phyloP scores from a whole-genome alignment of 2,113 vertebrate genomes.

The Grammomys dolichurus region DNA sequence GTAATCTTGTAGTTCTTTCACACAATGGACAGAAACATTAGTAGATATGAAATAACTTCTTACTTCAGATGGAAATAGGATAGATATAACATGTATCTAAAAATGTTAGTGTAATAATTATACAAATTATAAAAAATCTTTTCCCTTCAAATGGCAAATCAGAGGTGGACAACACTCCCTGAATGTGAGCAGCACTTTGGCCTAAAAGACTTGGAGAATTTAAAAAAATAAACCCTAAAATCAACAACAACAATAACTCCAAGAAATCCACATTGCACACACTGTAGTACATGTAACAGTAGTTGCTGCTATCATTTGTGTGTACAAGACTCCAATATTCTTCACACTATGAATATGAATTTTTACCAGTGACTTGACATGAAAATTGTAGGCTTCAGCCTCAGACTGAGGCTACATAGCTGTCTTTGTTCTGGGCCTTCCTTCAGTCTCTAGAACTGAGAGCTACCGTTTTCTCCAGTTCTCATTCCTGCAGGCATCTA shows the following conservation, averaged over 20 bases:
- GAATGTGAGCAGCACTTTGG: background rate
- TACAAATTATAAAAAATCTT: constrained; percentile 21
- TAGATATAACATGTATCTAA: background rate
- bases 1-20: background rate
- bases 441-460: background rate
- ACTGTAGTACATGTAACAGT: background rate
- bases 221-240: background rate
- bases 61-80: background rate
- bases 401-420: background rate
- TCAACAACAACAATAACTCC: no score
- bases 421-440: background rate
- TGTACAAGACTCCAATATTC: background rate
- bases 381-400: background rate
- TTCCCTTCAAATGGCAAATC: constrained; percentile 1
- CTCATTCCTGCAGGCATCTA: background rate
- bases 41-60: background rate
- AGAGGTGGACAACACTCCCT: background rate
- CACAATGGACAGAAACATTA: background rate
- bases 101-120: background rate
- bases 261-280: background rate
- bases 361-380: background rate
- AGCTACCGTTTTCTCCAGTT: background rate
- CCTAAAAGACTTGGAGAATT: background rate
- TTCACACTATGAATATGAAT: background rate
- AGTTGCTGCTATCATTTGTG: background rate